These are phyloP conservation scores for Ceyx melanurus DNA, from an alignment of 2,113 vertebrate species.

Conservation along the genomic window DNA sequence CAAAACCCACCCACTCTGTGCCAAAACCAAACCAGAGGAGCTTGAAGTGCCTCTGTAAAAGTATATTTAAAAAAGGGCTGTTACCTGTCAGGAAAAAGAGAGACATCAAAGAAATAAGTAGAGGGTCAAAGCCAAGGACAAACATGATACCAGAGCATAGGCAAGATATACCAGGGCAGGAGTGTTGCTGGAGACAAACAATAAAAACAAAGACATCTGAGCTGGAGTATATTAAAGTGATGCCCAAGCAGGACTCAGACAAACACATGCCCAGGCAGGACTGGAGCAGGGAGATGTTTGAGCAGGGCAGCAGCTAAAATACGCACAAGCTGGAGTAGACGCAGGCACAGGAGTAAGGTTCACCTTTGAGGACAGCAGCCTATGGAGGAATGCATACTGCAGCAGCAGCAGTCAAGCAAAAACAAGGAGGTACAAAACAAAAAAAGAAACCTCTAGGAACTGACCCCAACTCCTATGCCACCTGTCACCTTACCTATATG, in stretches of 20 bases:
- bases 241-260: background rate
- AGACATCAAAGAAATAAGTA: background rate
- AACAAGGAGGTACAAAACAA: background rate
- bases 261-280: background rate
- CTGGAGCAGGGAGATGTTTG: background rate
- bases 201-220: background rate
- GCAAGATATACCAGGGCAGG: background rate
- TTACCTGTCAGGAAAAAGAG: background rate
- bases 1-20: background rate
- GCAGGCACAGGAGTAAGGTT: background rate
- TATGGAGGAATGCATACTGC: rapidly evolving
- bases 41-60: background rate
- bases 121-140: background rate
- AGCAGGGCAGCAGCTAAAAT: background rate
- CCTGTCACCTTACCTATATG: background rate
- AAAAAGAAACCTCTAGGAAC: background rate
- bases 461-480: background rate
- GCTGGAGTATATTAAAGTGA: background rate
- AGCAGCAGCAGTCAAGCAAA: background rate
- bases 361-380: background rate
- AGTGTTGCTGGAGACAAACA: background rate
- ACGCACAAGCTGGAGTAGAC: background rate
- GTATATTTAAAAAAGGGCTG: background rate
- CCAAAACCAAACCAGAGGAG: background rate
- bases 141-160: too few relatives aligned